phyloP scores from a whole-genome alignment of 2,113 vertebrate species.

The Dasyornis broadbenti region DNA sequence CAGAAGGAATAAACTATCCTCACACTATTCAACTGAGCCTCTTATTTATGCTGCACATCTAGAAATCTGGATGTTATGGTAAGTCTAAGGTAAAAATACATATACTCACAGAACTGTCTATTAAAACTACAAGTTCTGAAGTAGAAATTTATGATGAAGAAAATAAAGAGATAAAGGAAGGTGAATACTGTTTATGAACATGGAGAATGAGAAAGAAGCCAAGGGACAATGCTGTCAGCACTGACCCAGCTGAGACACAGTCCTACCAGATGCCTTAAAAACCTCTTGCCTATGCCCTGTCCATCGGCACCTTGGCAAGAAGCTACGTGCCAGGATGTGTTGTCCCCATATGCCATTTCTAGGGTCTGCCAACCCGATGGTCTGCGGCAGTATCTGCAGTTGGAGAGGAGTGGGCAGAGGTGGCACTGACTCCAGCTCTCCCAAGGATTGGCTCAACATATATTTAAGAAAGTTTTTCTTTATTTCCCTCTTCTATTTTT shows the following conservation, averaged over 20 bases:
- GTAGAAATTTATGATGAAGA: background rate
- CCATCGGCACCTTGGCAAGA: background rate
- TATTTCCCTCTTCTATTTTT: background rate
- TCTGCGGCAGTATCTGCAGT: background rate
- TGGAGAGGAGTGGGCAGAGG: fast-evolving
- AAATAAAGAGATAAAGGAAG: background rate
- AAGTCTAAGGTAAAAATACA: background rate
- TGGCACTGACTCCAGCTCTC: background rate
- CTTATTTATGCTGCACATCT: background rate
- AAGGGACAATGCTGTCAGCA: background rate
- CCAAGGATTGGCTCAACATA: background rate
- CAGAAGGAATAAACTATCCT: background rate
- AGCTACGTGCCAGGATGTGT: background rate
- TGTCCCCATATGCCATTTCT: background rate
- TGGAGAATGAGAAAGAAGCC: background rate
- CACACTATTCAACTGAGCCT: background rate
- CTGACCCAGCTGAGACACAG: background rate
- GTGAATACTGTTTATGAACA: background rate
- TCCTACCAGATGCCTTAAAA: background rate
- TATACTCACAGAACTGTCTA: background rate
- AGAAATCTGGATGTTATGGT: background rate
- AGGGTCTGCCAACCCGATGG: background rate
- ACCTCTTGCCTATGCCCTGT: fast-evolving
- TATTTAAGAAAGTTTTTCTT: background rate
- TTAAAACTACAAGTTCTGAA: background rate